These are phyloP conservation scores for Mimumesa dahlbomi DNA, from an alignment of 2,888 invertebrate species.

Conservation along the genomic window DNA sequence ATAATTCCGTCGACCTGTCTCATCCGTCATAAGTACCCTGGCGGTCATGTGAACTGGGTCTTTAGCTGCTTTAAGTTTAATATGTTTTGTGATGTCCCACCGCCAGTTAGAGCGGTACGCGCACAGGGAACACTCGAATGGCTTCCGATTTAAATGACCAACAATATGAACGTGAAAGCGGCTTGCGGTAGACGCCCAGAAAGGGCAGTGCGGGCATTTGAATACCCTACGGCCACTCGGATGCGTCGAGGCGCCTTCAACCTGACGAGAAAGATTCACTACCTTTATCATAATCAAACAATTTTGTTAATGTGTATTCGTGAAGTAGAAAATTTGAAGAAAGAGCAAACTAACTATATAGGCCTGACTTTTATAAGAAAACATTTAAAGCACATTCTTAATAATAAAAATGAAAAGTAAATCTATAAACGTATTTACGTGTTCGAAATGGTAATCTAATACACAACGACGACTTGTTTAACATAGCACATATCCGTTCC, in stretches of 20 bases:
- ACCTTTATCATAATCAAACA: constrained; percentile 57
- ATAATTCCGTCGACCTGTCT: constrained; percentile 94
- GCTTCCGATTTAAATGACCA: constrained; percentile 95
- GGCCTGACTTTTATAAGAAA: constrained; percentile 50
- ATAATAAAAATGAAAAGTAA: constrained; percentile 48
- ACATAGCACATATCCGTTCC: constrained; percentile 8
- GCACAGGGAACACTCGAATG: constrained; percentile 97
- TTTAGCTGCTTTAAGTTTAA: constrained; percentile 92
- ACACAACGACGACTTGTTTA: not conserved
- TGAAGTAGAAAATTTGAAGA: too few relatives aligned
- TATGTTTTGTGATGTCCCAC: constrained; percentile 98
- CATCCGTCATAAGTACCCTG: constrained; percentile 94
- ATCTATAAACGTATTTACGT: not conserved
- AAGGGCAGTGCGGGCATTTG: constrained; percentile 95
- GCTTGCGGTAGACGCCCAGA: constrained; percentile 96
- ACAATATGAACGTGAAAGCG: constrained; percentile 97
- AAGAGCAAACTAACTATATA: too few relatives aligned
- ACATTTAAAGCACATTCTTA: constrained; percentile 65
- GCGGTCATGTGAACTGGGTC: constrained; percentile 91
- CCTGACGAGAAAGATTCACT: constrained; percentile 69
- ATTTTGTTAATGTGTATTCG: too few relatives aligned
- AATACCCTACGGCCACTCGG: constrained; percentile 85
- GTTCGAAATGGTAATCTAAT: not conserved
- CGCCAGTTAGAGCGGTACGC: constrained; percentile 97
- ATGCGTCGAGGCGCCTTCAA: constrained; percentile 71